Percentiles rank a stretch among this genome's conserved stretches.
Evolutionary conservation across 2,113 vertebrate genomes (phyloP).

Genomic region (Morphnarchus princeps): DNA sequence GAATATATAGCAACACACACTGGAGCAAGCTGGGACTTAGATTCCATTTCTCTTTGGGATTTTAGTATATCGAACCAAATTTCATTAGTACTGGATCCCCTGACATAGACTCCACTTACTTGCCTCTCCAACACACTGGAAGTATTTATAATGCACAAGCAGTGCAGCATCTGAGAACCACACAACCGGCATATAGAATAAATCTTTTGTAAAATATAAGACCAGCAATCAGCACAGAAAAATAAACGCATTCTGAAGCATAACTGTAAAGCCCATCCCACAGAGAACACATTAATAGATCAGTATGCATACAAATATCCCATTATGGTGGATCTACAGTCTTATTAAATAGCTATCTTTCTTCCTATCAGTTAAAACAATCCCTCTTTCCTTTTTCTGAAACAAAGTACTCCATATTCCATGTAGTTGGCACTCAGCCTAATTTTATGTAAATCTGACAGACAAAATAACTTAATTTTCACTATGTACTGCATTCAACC

Average conservation of each 20-base stretch:
- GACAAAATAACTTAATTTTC: conserved; percentile 12
- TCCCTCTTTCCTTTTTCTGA: not conserved
- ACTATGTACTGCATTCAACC: not conserved
- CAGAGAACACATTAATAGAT: conserved; percentile 8
- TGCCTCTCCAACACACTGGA: not conserved
- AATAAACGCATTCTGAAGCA: not conserved
- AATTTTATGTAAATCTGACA: conserved; percentile 25
- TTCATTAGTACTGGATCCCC: not conserved
- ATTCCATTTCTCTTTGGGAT: not conserved
- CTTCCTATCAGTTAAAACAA: conserved; percentile 25
- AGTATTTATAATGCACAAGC: not conserved
- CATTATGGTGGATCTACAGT: not conserved
- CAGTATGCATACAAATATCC: not conserved
- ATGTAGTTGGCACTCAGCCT: not conserved
- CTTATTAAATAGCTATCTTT: not conserved
- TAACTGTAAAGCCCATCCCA: not conserved
- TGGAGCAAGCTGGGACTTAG: not conserved
- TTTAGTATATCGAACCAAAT: not conserved
- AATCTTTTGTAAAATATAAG: not conserved
- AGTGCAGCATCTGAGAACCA: not conserved
- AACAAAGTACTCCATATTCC: not conserved
- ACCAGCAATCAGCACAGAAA: not conserved
- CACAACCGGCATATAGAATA: not conserved
- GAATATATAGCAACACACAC: not conserved
- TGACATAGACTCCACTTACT: not conserved